Evolutionary conservation across 2,888 invertebrate genomes (phyloP), one percentile per base, ranked within the genome.

Genomic region (Lomographa bimaculata): DNA sequence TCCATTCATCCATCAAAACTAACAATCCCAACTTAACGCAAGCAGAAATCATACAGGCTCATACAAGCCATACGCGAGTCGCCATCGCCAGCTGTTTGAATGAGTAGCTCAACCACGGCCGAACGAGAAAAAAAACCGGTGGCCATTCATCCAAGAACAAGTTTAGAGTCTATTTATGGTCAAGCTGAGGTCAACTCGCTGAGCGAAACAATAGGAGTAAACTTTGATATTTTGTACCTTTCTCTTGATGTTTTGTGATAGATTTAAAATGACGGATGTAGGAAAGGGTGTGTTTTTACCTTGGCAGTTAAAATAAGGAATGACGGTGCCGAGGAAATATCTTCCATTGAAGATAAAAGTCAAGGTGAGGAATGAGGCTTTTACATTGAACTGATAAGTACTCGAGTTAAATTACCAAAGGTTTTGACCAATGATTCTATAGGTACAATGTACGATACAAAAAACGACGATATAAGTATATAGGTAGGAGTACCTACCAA

Each of bases 141-240:
- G 19, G 40, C 54, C 51, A 55, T 55, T 57, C 50, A 52, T 46
- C 42, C 57, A 24, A 26, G 48, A 57, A 47, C 55, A 34, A 48
- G 53, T 50, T 58, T 53, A 50, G 49, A 37, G 34, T 52, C 62
- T 55, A 53, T 57, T 59, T 64, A 64, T 69, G 61, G 60, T 54
- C 57, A 56, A 48, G 49, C 47, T 54, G 46, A 57, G 62, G 61
- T 61, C 62, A 64, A 58, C 53, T 48, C 52, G 36, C 39, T 8
- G 29, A 38, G 40, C 19, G 30, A 42, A 42, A 42, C 42, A 43
- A 43, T 37, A 43, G 42, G 27, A 32, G 8, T 23, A 36, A 25
- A 18, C 12, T 7, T 35, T 36, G 25, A 34, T 36, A 32, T 23
- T 36, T 7, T 41, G 11, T 30, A 41, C 41, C 35, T 42, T 42